Percentiles rank a stretch among this genome's conserved stretches.
Evolutionary conservation across 2,797 vertebrate species (phyloP).

Genomic region (Luscinia luscinia): DNA sequence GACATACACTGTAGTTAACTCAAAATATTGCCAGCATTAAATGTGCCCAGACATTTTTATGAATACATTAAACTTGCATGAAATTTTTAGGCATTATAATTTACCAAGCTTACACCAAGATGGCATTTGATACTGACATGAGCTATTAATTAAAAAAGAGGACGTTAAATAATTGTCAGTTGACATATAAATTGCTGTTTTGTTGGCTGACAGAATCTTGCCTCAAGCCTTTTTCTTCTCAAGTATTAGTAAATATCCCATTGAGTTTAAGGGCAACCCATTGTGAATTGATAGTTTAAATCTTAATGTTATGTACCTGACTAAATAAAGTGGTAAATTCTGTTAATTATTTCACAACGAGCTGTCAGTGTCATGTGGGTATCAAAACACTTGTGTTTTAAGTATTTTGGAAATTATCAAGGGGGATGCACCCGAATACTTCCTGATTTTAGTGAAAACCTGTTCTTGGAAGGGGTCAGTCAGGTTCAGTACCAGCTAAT

Average conservation of each 20-base stretch:
- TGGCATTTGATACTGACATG: slow-evolving; percentile 59
- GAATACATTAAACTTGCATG: slow-evolving; percentile 70
- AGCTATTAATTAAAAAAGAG: slow-evolving; percentile 65
- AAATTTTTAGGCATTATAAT: slow-evolving; percentile 66
- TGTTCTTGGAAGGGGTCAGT: background rate
- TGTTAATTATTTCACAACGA: slow-evolving; percentile 1
- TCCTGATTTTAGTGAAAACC: background rate
- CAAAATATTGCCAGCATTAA: slow-evolving; percentile 71
- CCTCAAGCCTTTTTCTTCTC: slow-evolving; percentile 21
- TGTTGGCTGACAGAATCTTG: slow-evolving; percentile 34
- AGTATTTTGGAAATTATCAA: background rate
- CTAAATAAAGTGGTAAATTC: background rate
- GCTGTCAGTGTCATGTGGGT: background rate
- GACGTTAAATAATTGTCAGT: slow-evolving; percentile 59
- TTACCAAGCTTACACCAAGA: slow-evolving; percentile 67
- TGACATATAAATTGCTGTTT: slow-evolving; percentile 51
- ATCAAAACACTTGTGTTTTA: background rate
- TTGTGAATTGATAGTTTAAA: slow-evolving; percentile 14
- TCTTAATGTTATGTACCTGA: background rate
- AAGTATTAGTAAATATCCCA: slow-evolving; percentile 47
- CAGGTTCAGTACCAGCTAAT: background rate
- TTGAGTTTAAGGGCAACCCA: slow-evolving; percentile 12
- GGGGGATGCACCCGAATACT: background rate
- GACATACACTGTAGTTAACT: slow-evolving; percentile 61
- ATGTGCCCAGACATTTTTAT: slow-evolving; percentile 70